These are phyloP conservation scores for Thymallus thymallus DNA, from an alignment of 2,113 vertebrate genomes.

Conservation along the genomic window DNA sequence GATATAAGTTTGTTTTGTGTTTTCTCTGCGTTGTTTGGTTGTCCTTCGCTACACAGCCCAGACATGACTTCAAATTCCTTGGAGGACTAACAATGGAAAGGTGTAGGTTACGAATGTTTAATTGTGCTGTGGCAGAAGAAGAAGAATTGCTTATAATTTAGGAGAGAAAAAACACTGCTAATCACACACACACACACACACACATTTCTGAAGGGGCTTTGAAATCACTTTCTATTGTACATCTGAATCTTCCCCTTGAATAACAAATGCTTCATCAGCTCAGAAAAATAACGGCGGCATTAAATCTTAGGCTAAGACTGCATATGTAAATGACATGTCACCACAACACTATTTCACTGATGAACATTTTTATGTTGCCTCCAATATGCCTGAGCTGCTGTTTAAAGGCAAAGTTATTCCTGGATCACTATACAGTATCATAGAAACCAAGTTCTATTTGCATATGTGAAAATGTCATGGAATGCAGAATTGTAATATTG, in stretches of 20 bases:
- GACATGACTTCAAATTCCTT: conserved; percentile 28
- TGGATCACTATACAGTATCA: background rate
- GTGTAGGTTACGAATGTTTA: background rate
- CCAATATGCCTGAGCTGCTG: background rate
- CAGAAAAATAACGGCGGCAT: background rate
- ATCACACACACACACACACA: background rate
- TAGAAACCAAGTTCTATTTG: background rate
- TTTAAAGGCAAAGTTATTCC: conserved; percentile 8
- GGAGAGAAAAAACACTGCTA: background rate
- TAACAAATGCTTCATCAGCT: background rate
- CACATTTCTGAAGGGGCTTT: background rate
- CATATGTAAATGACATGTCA: background rate
- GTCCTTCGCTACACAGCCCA: background rate
- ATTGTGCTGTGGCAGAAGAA: background rate
- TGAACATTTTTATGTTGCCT: background rate
- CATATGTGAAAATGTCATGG: background rate
- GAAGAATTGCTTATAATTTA: background rate
- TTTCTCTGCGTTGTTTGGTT: conserved; percentile 18
- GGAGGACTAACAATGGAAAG: conserved; percentile 9
- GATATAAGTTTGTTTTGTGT: conserved; percentile 28
- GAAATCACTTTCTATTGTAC: conserved; percentile 1
- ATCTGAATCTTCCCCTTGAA: background rate
- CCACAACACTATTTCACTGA: background rate
- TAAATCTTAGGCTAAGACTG: background rate
- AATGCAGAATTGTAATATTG: too few species aligned